phyloP scores from a whole-genome alignment of 2,113 vertebrate genomes.

The Colius striatus region DNA sequence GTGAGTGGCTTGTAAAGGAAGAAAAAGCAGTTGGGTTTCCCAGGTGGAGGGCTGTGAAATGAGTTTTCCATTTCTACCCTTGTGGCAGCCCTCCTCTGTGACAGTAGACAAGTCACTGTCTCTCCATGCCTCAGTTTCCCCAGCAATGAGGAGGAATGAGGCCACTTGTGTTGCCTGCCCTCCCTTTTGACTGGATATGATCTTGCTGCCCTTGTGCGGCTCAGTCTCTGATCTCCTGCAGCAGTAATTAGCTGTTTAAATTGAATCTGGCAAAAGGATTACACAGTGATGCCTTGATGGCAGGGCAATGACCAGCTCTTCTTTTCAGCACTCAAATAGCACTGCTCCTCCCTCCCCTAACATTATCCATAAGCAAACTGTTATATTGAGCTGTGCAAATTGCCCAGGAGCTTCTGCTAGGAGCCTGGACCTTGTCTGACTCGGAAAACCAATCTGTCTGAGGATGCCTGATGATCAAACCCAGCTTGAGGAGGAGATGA shows the following conservation, averaged over 20 bases:
- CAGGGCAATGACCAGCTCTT: not conserved
- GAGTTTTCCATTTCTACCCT: not conserved
- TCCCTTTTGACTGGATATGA: not conserved
- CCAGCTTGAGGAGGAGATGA: not conserved
- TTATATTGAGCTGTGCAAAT: slow-evolving; percentile 4
- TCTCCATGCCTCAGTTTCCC: not conserved
- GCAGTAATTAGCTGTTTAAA: not conserved
- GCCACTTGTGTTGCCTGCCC: not conserved
- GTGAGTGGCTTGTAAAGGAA: not conserved
- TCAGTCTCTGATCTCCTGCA: not conserved
- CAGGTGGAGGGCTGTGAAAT: fast-evolving
- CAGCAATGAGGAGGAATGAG: not conserved
- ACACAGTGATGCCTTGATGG: not conserved
- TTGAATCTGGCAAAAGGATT: not conserved
- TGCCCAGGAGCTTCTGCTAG: slow-evolving; percentile 4
- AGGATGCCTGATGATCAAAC: not conserved
- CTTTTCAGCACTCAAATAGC: not conserved
- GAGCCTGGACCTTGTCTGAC: not conserved
- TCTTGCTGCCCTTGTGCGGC: not conserved
- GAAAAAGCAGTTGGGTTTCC: not conserved
- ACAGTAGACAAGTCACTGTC: not conserved
- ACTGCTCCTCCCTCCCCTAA: not conserved
- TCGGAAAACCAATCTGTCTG: not conserved
- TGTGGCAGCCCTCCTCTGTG: not conserved
- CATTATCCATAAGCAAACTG: not conserved